These are phyloP conservation scores for Colletes collaris DNA, from an alignment of 2,888 invertebrate genomes.

Conservation along the genomic window DNA sequence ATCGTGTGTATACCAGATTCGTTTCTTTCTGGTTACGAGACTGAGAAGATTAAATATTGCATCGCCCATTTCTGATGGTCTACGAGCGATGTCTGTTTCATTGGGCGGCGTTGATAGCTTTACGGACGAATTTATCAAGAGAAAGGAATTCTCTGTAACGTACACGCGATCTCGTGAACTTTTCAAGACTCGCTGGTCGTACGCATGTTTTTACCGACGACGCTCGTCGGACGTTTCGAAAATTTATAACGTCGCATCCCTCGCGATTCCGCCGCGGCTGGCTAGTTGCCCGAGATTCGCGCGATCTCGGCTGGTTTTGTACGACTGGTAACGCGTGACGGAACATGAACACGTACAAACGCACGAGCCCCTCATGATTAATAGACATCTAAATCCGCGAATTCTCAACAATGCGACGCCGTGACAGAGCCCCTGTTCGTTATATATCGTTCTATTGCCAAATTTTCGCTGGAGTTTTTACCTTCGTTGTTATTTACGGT, in stretches of 20 bases:
- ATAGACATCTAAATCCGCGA: slow-evolving; percentile 54
- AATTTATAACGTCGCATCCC: slow-evolving; percentile 73
- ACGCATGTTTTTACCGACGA: slow-evolving; percentile 25
- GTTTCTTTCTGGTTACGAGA: too few species aligned
- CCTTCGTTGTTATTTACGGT: slow-evolving; percentile 42
- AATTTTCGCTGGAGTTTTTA: slow-evolving; percentile 50
- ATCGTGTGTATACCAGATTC: too few species aligned
- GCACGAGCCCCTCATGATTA: slow-evolving; percentile 44
- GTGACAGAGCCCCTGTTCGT: slow-evolving; percentile 23
- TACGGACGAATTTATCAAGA: background rate
- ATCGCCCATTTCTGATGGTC: too few species aligned
- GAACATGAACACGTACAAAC: slow-evolving; percentile 10
- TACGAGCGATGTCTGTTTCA: too few species aligned
- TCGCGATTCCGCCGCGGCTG: slow-evolving; percentile 63
- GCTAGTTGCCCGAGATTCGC: slow-evolving; percentile 68
- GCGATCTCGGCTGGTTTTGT: slow-evolving; percentile 22
- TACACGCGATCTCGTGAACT: slow-evolving; percentile 29
- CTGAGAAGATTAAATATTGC: too few species aligned
- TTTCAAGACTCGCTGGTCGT: slow-evolving; percentile 5
- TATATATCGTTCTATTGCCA: slow-evolving; percentile 56
- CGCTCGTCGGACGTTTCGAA: slow-evolving; percentile 23
- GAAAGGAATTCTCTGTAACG: slow-evolving; percentile 1
- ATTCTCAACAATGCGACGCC: slow-evolving; percentile 48
- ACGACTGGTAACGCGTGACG: slow-evolving; percentile 34
- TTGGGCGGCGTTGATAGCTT: background rate